Percentiles rank a stretch among this genome's conserved stretches.
Conservation (phyloP, 2,113 vertebrate genomes). For the Hyla sarda region DNA sequence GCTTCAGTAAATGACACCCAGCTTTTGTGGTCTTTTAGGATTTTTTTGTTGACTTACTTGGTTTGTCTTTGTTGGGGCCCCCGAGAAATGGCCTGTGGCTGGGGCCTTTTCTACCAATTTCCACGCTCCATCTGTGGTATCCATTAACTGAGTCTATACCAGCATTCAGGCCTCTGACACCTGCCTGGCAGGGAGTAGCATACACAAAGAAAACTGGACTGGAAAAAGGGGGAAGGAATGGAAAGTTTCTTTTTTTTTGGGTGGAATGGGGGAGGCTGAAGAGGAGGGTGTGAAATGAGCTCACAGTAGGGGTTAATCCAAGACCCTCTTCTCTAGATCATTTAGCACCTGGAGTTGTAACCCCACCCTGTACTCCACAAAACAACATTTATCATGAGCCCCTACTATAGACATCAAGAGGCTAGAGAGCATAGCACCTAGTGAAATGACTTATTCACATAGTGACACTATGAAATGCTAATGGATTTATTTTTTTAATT, state of each 20-base stretch:
- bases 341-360: conserved; percentile 81
- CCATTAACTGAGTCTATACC: conserved; percentile 91
- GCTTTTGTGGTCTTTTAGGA: conserved; percentile 91
- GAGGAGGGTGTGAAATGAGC: conserved; percentile 70
- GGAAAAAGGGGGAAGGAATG: conserved; percentile 73
- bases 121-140: conserved; percentile 99
- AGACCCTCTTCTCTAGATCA: conserved; percentile 76
- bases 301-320: conserved; percentile 94
- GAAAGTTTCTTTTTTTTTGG: conserved; percentile 53
- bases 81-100: conserved; percentile 89
- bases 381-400: conserved; percentile 16
- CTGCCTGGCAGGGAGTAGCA: conserved; percentile 90
- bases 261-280: conserved; percentile 63
- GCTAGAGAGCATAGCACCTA: neutral
- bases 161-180: conserved; percentile 93
- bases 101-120: conserved; percentile 95
- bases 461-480: neutral
- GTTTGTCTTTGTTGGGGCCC: conserved; percentile 88
- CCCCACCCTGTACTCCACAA: conserved; percentile 31
- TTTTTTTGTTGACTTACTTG: conserved; percentile 92
- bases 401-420: neutral
- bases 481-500: neutral
- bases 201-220: conserved; percentile 85
- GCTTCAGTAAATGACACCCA: conserved; percentile 91
- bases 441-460: neutral